These are phyloP conservation scores for Leptosomus discolor DNA, from an alignment of 2,113 vertebrate species.

Conservation along the genomic window DNA sequence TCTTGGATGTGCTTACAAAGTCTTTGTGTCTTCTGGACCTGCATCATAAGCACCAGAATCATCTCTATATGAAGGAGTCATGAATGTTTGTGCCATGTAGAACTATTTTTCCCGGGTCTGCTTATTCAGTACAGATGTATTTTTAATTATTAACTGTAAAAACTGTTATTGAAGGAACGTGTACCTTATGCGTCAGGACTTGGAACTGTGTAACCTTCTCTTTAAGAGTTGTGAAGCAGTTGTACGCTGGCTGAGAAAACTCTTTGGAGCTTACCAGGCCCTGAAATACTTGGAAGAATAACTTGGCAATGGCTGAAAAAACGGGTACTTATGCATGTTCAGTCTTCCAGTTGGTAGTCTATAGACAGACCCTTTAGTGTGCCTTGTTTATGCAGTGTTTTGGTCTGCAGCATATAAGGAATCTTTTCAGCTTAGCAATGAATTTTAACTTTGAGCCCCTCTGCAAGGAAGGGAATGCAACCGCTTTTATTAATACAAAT, in stretches of 20 bases:
- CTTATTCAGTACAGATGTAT: not conserved
- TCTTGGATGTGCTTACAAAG: not conserved
- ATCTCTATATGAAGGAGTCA: not conserved
- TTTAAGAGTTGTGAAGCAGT: not conserved
- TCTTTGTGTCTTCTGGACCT: not conserved
- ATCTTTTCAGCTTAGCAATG: not conserved
- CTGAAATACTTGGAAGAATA: slow-evolving; percentile 9
- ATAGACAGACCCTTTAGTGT: not conserved
- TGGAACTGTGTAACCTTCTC: not conserved
- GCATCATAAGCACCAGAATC: not conserved
- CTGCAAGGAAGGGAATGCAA: slow-evolving; percentile 8
- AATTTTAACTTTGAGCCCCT: slow-evolving; percentile 25
- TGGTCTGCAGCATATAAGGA: slow-evolving; percentile 19
- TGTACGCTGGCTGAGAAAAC: not conserved
- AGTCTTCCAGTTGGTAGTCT: slow-evolving; percentile 12
- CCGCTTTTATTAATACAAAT: slow-evolving; percentile 44
- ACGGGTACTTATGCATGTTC: not conserved
- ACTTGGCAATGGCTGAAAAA: not conserved
- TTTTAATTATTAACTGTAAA: not conserved
- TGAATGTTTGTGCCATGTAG: not conserved
- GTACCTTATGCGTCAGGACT: not conserved
- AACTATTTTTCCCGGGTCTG: not conserved
- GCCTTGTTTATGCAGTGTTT: slow-evolving; percentile 21
- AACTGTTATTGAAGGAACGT: not conserved
- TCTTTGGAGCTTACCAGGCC: not conserved